Conservation (phyloP, 1,140 invertebrate species). For the Oscheius sp. region DNA sequence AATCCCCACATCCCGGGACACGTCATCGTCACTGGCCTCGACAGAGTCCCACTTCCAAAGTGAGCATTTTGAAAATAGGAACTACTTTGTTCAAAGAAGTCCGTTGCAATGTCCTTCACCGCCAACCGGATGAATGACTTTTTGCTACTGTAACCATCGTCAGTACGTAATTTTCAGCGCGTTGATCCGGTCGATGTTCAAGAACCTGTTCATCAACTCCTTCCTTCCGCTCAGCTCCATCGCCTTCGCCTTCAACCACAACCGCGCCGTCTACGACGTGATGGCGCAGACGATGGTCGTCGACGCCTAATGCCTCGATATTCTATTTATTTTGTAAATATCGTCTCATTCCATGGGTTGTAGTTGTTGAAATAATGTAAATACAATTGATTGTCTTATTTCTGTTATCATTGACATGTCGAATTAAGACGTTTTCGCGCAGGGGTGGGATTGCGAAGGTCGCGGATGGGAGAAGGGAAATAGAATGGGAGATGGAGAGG, state of each 20-base stretch:
- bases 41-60: conserved; percentile 13
- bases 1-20: background rate
- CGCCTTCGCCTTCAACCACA: conserved; percentile 27
- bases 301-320: background rate
- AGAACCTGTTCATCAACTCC: conserved; percentile 34
- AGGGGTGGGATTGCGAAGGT: no score
- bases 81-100: no score
- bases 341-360: background rate
- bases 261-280: conserved; percentile 29
- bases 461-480: no score
- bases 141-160: no score
- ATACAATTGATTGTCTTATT: no score
- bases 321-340: background rate
- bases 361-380: background rate
- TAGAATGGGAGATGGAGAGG: no score
- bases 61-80: no score
- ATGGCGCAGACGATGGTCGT: conserved; percentile 31
- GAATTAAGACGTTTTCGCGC: no score
- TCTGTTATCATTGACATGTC: no score
- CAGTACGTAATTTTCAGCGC: conserved; percentile 20
- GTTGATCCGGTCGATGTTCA: conserved; percentile 24
- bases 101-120: no score
- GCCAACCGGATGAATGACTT: no score
- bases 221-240: conserved; percentile 32
- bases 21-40: conserved; percentile 12